Evolutionary conservation across 2,797 vertebrate genomes (phyloP), one percentile per base, ranked within the genome.

Genomic region (Leuciscus waleckii): DNA sequence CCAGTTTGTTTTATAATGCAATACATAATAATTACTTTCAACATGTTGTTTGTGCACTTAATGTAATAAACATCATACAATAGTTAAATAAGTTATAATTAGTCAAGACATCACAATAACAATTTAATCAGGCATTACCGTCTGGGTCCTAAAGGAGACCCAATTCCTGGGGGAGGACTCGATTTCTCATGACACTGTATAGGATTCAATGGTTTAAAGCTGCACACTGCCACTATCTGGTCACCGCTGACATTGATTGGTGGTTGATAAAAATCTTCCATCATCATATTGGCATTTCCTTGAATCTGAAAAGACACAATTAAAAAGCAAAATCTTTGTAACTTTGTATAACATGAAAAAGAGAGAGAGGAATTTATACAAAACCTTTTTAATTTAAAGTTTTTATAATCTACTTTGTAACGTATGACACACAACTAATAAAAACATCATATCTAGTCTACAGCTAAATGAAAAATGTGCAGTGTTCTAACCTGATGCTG

Each of bases 221-320:
- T 46, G 19, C n/a, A 49, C 71, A 74, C 70, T 82, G 70, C 56
- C 81, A 65, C 56, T 61, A 41, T 74, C 39, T 74, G 70, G 81
- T 63, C 13, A 74, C 17, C 0, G 14, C 16, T 17, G 35, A 43
- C n/a, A 80, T 26, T 7, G 9, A 9, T 26, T 71, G 10, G 46
- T 81, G 35, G 32, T 16, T 76, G 29, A 29, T 9, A 37, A 16
- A 71, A 23, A 75, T 35, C 23, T 29, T 1, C 2, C 35, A 56
- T 29, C 16, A 41, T 9, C 8, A 58, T 70, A 70, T 5, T 3
- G 7, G n/a, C 68, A 70, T 71, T 41, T 41, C 49, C 6, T 70
- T 69, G 21, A 56, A 70, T 69, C 65, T 83, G 56, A 19, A 6
- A 43, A 32, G 23, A 70, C 35, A 56, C 7, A 6, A 79, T 46